These are phyloP conservation scores for Centroberyx gerrardi DNA, from an alignment of 2,797 vertebrate genomes.

Conservation along the genomic window DNA sequence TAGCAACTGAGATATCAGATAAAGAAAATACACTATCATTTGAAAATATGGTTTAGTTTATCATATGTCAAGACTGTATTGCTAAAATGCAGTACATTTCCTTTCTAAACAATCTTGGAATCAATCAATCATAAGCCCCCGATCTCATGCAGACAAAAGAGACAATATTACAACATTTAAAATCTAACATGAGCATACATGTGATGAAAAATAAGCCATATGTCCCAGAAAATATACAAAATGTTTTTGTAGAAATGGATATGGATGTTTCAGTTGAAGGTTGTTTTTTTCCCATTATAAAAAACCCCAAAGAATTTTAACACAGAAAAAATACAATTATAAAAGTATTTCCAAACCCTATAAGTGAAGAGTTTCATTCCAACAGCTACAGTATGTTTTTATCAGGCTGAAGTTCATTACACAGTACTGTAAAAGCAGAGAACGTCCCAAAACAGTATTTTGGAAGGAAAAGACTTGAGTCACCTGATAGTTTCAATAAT, in stretches of 20 bases:
- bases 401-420: background rate
- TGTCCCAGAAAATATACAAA: slow-evolving; percentile 18
- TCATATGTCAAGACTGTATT: no score
- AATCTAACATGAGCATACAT: background rate
- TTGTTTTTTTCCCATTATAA: slow-evolving; percentile 57
- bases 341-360: slow-evolving; percentile 48
- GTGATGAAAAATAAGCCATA: background rate
- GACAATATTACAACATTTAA: background rate
- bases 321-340: slow-evolving; percentile 49
- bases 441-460: background rate
- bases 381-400: slow-evolving; percentile 34
- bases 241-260: slow-evolving; percentile 2
- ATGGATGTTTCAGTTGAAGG: slow-evolving; percentile 25
- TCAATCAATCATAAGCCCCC: background rate
- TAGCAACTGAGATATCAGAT: background rate
- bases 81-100: no score
- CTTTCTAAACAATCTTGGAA: background rate
- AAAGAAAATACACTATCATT: background rate
- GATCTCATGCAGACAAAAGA: background rate
- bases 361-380: slow-evolving; percentile 46
- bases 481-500: background rate
- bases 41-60: background rate
- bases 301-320: slow-evolving; percentile 55
- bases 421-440: slow-evolving; percentile 33
- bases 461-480: background rate